Evolutionary conservation across 2,113 vertebrate species (phyloP).

Genomic region (Xiphorhynchus elegans): DNA sequence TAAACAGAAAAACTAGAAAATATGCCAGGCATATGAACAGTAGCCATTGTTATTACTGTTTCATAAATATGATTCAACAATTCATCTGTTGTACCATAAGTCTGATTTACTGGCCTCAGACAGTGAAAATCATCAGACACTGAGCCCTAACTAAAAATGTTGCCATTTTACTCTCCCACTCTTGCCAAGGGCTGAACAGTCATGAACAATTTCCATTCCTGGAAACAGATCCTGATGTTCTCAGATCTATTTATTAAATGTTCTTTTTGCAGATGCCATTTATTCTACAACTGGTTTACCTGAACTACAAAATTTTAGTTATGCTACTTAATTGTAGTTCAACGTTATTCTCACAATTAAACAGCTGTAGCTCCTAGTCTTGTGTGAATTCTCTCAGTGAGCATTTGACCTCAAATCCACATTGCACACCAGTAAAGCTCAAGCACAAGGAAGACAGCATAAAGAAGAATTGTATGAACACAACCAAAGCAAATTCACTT

Average conservation of each 20-base stretch:
- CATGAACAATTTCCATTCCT: not conserved
- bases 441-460: not conserved
- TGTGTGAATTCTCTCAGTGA: not conserved
- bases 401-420: not conserved
- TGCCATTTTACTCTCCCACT: not conserved
- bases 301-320: not conserved
- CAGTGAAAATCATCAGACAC: not conserved
- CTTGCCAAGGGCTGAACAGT: not conserved
- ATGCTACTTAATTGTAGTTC: not conserved
- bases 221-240: not conserved
- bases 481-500: not conserved
- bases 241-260: not conserved
- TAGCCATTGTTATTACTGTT: not conserved
- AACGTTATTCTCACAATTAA: not conserved
- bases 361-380: not conserved
- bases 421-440: not conserved
- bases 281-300: not conserved
- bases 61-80: not conserved
- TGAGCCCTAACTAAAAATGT: not conserved
- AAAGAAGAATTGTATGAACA: not conserved
- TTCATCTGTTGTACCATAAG: not conserved
- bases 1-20: not conserved
- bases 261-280: not conserved
- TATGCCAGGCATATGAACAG: not conserved
- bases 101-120: not conserved